A percentile compares a stretch with the other conserved stretches of the same genome.
phyloP scores from a whole-genome alignment of 2,888 invertebrate genomes.

The Andrena praecox region DNA sequence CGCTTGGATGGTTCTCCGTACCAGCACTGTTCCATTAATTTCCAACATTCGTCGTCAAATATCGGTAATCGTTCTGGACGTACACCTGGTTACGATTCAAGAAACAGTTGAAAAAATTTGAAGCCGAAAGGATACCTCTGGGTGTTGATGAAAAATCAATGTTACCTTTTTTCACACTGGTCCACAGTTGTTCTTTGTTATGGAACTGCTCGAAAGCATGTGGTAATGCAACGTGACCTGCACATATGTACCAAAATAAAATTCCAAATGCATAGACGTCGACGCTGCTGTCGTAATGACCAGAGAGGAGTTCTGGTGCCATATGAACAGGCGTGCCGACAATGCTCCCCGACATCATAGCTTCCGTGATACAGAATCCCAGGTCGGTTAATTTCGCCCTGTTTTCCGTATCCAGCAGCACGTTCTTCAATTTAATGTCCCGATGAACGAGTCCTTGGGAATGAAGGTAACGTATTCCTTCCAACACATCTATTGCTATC shows the following conservation, averaged over 20 bases:
- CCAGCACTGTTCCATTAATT: conserved; percentile 94
- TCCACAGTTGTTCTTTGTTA: conserved; percentile 95
- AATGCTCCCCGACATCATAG: conserved; percentile 95
- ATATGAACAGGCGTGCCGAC: conserved; percentile 96
- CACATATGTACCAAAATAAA: conserved; percentile 95
- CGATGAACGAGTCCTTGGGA: conserved; percentile 94
- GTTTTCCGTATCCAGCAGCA: conserved; percentile 90
- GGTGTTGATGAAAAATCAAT: neutral
- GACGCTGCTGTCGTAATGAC: conserved; percentile 93
- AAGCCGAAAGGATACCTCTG: neutral
- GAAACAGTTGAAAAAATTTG: neutral
- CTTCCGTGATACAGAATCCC: conserved; percentile 95
- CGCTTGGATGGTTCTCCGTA: conserved; percentile 90
- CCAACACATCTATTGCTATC: conserved; percentile 93
- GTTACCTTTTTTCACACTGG: conserved; percentile 92
- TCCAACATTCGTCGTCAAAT: conserved; percentile 93
- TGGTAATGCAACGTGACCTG: conserved; percentile 92
- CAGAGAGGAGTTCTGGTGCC: conserved; percentile 94
- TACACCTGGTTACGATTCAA: conserved; percentile 87
- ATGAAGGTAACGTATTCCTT: conserved; percentile 95
- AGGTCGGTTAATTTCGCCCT: conserved; percentile 94
- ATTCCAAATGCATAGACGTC: conserved; percentile 97
- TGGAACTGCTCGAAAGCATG: conserved; percentile 93
- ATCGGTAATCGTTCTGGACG: conserved; percentile 92
- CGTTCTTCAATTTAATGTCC: conserved; percentile 96